These are phyloP conservation scores for Helicorthomorpha holstii DNA, from an alignment of 1,140 invertebrate genomes.

Conservation along the genomic window DNA sequence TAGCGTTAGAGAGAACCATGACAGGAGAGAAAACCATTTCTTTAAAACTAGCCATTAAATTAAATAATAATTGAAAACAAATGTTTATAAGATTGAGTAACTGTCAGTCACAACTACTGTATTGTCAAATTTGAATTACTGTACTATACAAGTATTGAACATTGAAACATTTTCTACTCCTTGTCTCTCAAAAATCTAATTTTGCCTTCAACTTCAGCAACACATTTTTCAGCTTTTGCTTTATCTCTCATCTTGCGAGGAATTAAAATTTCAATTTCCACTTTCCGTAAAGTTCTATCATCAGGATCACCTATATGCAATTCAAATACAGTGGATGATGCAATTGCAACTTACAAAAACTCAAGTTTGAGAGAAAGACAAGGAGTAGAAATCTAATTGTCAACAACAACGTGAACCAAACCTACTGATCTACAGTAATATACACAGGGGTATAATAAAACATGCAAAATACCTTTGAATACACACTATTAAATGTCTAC, in stretches of 20 bases:
- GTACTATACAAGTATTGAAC: too few relatives aligned
- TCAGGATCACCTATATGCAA: conserved; percentile 52
- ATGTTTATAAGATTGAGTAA: not conserved
- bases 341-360: too few relatives aligned
- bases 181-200: not conserved
- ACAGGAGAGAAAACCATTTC: too few relatives aligned
- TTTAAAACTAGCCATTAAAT: not conserved
- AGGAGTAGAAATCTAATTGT: too few relatives aligned
- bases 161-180: not conserved
- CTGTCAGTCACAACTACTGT: not conserved
- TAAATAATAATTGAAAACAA: not conserved
- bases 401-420: too few relatives aligned
- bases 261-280: conserved; percentile 67
- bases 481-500: not conserved
- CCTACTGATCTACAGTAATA: too few relatives aligned
- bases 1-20: not conserved
- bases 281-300: conserved; percentile 55
- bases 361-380: too few relatives aligned
- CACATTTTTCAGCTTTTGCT: conserved; percentile 56
- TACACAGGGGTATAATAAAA: too few relatives aligned
- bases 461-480: not conserved
- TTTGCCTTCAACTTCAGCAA: conserved; percentile 41
- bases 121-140: too few relatives aligned
- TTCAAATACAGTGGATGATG: not conserved
- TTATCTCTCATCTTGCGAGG: conserved; percentile 66